Evolutionary conservation across 2,797 vertebrate species (phyloP).

Genomic region (Enoplosus armatus): DNA sequence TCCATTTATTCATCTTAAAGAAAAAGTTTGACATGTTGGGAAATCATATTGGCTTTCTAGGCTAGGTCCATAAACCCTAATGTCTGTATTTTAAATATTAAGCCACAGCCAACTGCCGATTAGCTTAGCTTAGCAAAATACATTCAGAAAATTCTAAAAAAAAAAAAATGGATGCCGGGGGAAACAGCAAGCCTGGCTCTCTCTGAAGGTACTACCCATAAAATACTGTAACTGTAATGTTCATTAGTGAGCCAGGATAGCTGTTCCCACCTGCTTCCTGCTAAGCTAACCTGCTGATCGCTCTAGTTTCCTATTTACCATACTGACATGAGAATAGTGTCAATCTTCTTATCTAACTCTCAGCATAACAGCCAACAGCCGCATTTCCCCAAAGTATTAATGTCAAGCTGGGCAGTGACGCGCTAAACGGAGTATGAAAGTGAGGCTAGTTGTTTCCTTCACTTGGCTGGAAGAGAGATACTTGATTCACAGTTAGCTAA

Average conservation of each 20-base stretch:
- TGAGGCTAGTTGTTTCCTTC: too few relatives aligned
- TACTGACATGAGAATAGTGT: too few relatives aligned
- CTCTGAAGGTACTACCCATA: not conserved
- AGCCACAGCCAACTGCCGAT: not conserved
- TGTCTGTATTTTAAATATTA: not conserved
- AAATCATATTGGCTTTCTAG: not conserved
- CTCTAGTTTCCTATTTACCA: not conserved
- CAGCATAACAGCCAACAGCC: too few relatives aligned
- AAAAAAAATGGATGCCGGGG: not conserved
- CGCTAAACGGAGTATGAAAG: too few relatives aligned
- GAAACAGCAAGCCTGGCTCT: not conserved
- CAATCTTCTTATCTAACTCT: not conserved
- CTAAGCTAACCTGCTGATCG: not conserved
- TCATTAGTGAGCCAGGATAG: too few relatives aligned
- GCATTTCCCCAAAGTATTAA: too few relatives aligned
- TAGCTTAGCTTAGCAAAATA: not conserved
- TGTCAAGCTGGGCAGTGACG: too few relatives aligned
- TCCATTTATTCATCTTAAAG: slow-evolving; percentile 10
- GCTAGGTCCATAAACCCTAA: not conserved
- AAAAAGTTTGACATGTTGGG: not conserved
- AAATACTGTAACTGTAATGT: too few relatives aligned
- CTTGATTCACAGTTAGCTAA: too few relatives aligned
- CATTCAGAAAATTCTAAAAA: too few relatives aligned
- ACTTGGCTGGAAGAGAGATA: too few relatives aligned
- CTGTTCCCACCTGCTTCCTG: not conserved